Base-by-base conservation (phyloP, 2,888 invertebrate genomes). In the Yponomeuta malinellus region DNA sequence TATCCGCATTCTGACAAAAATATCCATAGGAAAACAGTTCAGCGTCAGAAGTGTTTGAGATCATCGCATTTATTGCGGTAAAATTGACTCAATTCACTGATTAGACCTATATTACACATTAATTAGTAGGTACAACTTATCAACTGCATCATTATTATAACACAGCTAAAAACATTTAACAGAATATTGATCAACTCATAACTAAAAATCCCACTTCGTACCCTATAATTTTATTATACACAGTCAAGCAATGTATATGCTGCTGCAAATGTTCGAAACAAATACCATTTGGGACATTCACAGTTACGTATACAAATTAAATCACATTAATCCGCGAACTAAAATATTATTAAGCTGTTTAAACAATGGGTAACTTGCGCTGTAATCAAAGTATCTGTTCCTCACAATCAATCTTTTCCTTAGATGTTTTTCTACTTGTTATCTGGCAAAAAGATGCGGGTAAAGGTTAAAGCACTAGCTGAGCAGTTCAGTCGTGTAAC, bases 71-170 rank as follows among this genome's bases (percentile, higher is more conserved):
- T 77, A 79, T 77, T 82, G 86, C 84, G 81, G 81, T 78, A 84
- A 84, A 88, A 87, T 88, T 89, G 87, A 89, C 88, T 88, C 87
- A 85, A 85, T 83, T 83, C 87, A 88, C 87, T 84, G 83, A 80
- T 85, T 82, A 80, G 80, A 78, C 79, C 83, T 84, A 88, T 76
- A 73, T 33, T 72, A 73, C 72, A 72, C 33, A 48, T 59, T 63
- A 33, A 70, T 70, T 66, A 71, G 70, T 23, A 23, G 23, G 23
- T 70, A 69, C 10, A 72, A 71, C 52, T 71, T 69, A 70, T 72
- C 33, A 12, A 63, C 69, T 71, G 63, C 15, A 71, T 66, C 33
- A 65, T 69, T 59, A 63, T 71, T 70, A 64, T 66, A 69, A 83
- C 79, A 78, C 79, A 78, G 75, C 75, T 79, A 80, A 75, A 80